Conservation (phyloP, 2,113 vertebrate species). For the Lepus americanus region DNA sequence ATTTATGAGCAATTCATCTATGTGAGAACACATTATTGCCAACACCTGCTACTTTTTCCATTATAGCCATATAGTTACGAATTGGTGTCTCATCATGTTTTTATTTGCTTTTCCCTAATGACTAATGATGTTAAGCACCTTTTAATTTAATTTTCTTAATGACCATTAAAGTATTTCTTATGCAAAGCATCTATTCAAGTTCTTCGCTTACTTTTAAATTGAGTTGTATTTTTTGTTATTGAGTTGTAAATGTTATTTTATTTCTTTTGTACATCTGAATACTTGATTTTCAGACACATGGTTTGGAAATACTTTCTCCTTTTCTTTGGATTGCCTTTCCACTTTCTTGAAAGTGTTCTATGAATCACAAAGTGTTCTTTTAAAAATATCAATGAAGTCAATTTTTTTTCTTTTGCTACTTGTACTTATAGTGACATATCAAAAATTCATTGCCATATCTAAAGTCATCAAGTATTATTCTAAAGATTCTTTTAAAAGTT, state of each 20-base stretch:
- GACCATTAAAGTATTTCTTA: background rate
- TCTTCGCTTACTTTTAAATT: background rate
- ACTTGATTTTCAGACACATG: background rate
- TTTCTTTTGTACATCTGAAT: background rate
- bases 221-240: background rate
- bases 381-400: background rate
- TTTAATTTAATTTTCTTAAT: background rate
- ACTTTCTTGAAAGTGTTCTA: background rate
- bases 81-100: background rate
- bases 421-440: background rate
- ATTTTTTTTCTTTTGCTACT: background rate
- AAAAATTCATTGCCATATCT: background rate
- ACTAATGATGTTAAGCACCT: background rate
- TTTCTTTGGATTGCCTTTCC: background rate
- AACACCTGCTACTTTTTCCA: too few relatives aligned
- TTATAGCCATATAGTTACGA: too few relatives aligned
- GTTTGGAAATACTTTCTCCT: background rate
- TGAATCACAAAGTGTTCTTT: background rate
- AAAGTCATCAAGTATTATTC: background rate
- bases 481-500: background rate
- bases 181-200: background rate
- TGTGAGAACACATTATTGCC: too few relatives aligned
- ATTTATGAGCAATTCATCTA: too few relatives aligned
- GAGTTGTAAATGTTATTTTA: background rate
- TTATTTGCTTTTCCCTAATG: background rate